Evolutionary conservation across 2,113 vertebrate species (phyloP).

Genomic region (Trachemys scripta): DNA sequence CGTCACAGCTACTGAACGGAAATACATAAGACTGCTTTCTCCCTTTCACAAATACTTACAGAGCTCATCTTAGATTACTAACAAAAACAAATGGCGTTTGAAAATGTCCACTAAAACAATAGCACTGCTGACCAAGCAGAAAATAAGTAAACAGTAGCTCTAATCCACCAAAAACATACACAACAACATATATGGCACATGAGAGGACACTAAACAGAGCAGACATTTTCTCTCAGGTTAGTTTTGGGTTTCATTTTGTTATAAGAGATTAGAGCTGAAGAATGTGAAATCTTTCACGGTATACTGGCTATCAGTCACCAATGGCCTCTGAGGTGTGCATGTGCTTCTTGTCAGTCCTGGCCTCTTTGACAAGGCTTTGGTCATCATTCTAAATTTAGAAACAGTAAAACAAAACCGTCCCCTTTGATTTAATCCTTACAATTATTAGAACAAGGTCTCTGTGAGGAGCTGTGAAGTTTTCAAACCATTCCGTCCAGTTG

Average conservation of each 20-base stretch:
- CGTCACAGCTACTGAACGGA: conserved; percentile 24
- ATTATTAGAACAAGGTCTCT: neutral
- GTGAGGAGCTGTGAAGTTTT: conserved; percentile 1
- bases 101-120: conserved; percentile 58
- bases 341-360: neutral
- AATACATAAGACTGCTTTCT: neutral
- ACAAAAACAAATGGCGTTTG: conserved; percentile 61
- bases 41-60: conserved; percentile 54
- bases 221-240: neutral
- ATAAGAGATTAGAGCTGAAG: conserved; percentile 59
- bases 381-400: rapidly evolving
- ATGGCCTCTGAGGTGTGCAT: rapidly evolving
- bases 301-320: conserved; percentile 33
- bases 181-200: neutral
- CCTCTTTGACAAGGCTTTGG: conserved; percentile 23
- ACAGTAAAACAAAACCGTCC: conserved; percentile 32
- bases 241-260: conserved; percentile 57
- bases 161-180: conserved; percentile 60
- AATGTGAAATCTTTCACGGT: conserved; percentile 41
- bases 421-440: neutral
- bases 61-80: conserved; percentile 56
- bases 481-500: neutral
- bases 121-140: conserved; percentile 39
- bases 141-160: conserved; percentile 37
- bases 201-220: conserved; percentile 22